phyloP scores from a whole-genome alignment of 1,140 invertebrate genomes.

The Conopomorpha cramerella region DNA sequence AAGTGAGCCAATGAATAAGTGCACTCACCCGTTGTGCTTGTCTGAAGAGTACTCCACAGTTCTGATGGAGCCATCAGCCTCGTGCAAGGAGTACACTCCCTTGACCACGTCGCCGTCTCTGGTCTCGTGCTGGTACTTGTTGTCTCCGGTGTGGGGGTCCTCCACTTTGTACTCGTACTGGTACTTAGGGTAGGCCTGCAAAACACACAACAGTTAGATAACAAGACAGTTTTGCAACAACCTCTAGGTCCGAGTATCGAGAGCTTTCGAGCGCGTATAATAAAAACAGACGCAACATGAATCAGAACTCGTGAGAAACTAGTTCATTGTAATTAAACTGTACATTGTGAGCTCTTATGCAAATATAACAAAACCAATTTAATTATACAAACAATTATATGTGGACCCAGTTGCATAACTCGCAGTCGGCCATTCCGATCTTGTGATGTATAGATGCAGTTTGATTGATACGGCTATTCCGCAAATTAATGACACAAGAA shows the following conservation, averaged over 20 bases:
- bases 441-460: too few relatives aligned
- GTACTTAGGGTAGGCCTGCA: constrained; percentile 64
- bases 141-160: constrained; percentile 65
- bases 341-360: neutral
- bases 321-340: neutral
- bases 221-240: neutral
- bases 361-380: neutral
- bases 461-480: too few relatives aligned
- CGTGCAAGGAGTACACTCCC: constrained; percentile 62
- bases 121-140: constrained; percentile 64
- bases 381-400: neutral
- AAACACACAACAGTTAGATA: constrained; percentile 8
- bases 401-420: neutral
- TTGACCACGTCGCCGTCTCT: constrained; percentile 65
- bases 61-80: constrained; percentile 62
- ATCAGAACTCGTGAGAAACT: too few relatives aligned
- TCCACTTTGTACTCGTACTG: constrained; percentile 66
- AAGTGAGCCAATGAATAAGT: too few relatives aligned
- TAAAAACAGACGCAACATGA: too few relatives aligned
- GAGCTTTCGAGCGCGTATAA: too few relatives aligned
- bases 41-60: constrained; percentile 64
- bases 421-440: too few relatives aligned
- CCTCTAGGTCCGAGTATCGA: too few relatives aligned
- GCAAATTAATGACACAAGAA: neutral
- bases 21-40: constrained; percentile 42